Percentiles rank a stretch among this genome's conserved stretches.
phyloP scores from a whole-genome alignment of 1,140 invertebrate species.

The Zaprionus africanus region DNA sequence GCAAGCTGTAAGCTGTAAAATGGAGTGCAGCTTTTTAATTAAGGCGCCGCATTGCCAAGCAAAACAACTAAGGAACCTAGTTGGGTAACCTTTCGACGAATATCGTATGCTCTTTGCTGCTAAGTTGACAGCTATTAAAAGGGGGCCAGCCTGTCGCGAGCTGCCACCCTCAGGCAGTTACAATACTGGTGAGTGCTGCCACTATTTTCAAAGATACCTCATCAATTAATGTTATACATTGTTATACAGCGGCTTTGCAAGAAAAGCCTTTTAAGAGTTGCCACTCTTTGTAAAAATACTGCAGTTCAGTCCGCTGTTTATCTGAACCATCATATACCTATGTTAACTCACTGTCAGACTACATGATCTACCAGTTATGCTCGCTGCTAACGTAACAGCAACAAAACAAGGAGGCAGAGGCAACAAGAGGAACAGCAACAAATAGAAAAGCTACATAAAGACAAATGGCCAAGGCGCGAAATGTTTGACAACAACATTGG shows the following conservation, averaged over 20 bases:
- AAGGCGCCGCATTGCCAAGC: conserved; percentile 56
- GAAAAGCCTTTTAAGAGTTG: not conserved
- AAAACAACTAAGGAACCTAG: conserved; percentile 16
- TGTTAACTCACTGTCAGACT: not conserved
- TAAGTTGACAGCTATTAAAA: not conserved
- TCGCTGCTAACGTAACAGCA: not conserved
- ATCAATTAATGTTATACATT: too few species aligned
- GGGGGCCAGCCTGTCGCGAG: too few species aligned
- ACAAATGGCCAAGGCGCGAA: conserved; percentile 79
- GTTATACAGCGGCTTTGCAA: too few species aligned
- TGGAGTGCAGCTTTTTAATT: conserved; percentile 76
- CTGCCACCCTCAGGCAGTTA: too few species aligned
- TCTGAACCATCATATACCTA: not conserved
- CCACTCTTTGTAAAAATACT: not conserved
- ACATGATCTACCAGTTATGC: not conserved
- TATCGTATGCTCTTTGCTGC: conserved; percentile 36
- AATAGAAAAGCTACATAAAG: conserved; percentile 41
- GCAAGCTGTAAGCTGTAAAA: conserved; percentile 43
- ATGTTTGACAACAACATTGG: conserved; percentile 65
- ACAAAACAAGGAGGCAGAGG: not conserved
- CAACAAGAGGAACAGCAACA: conserved; percentile 7
- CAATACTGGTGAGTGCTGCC: too few species aligned
- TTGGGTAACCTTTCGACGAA: conserved; percentile 11
- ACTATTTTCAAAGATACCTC: too few species aligned
- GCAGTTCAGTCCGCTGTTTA: not conserved